Evolutionary conservation across 2,113 vertebrate species (phyloP), one percentile per base, ranked within the genome.

Genomic region (Gobiocypris rarus): DNA sequence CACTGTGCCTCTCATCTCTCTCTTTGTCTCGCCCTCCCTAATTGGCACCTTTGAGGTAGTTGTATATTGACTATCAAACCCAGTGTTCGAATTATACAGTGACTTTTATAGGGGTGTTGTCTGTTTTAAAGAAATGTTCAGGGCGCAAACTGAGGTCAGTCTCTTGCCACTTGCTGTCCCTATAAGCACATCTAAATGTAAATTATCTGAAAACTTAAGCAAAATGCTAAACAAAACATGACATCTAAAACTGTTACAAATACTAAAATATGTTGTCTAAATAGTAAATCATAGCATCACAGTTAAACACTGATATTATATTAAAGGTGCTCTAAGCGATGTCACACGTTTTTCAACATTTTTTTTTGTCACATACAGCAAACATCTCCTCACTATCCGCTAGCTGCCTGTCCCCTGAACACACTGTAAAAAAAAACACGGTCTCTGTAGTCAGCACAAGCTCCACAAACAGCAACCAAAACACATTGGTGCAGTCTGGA

Each of bases 1-100:
- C 22, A 2, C n/a, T 48, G 70, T 73, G 41, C 69, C 41, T 26
- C 70, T 71, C 10, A 19, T 73, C 41, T 82, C 31, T 82, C 26
- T 38, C n/a, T 82, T 10, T 77, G 22, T 69, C 28, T 69, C 67
- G 58, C 22, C 5, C 19, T 73, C 50, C 6, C 48, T 83, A 76
- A 50, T 70, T 73, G 26, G 15, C 58, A 9, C 63, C 67, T 70
- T 31, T 50, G 28, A 70, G 10, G 19, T 65, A 63, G 41, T 50
- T 48, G 22, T 14, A 15, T 34, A 41, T 31, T 63, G 54, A 31
- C 59, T 45, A 56, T 8, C n/a, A 38, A 50, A 67, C 34, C 24
- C 1, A 26, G 7, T 58, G 81, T 59, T 82, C 45, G 14, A 48
- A n/a, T n/a, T 45, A 73, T 26, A 45, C n/a, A 14, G 10, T 45